Evolutionary conservation across 2,888 invertebrate genomes (phyloP).

Genomic region (Calliopum simillimum): DNA sequence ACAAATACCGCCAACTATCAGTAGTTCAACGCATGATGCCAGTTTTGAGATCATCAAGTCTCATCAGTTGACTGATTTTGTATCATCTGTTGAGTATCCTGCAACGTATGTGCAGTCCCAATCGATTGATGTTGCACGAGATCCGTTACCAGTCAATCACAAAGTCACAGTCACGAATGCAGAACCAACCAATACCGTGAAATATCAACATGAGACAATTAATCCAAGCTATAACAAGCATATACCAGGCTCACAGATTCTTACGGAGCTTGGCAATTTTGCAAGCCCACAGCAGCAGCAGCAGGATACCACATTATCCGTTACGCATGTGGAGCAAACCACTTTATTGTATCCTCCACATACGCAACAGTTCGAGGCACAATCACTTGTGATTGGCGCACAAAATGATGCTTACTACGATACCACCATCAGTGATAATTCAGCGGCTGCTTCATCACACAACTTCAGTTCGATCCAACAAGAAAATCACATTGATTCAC

Average conservation of each 20-base stretch:
- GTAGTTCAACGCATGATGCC: constrained; percentile 38
- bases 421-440: constrained; percentile 50
- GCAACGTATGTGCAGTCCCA: constrained; percentile 74
- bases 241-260: constrained; percentile 58
- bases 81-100: constrained; percentile 79
- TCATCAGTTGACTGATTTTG: constrained; percentile 75
- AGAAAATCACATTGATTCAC: constrained; percentile 22
- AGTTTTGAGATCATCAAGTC: constrained; percentile 70
- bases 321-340: neutral
- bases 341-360: neutral
- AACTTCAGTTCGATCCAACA: constrained; percentile 33
- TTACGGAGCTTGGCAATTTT: constrained; percentile 57
- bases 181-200: constrained; percentile 49
- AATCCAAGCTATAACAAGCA: constrained; percentile 54
- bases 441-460: constrained; percentile 57
- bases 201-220: constrained; percentile 56
- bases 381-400: neutral
- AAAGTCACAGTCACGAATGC: constrained; percentile 28
- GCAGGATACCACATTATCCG: neutral
- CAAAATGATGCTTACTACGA: constrained; percentile 18
- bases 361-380: constrained; percentile 9
- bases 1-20: constrained; percentile 39
- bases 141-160: constrained; percentile 40
- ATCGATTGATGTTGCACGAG: constrained; percentile 66
- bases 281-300: neutral